Evolutionary conservation across 2,797 vertebrate species (phyloP).

Genomic region (Labeo calbasu): DNA sequence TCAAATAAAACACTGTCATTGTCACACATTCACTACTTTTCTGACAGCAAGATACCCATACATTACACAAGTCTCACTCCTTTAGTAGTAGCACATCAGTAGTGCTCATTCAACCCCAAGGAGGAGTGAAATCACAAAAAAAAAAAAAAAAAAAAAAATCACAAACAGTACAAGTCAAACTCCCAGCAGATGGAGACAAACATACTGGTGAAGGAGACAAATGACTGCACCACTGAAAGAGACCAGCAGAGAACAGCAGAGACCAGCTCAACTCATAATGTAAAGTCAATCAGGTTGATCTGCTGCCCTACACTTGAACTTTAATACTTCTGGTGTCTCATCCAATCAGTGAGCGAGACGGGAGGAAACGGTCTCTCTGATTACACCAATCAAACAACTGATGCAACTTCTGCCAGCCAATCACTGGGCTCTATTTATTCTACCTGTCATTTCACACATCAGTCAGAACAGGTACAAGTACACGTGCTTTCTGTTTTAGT

Average conservation of each 20-base stretch:
- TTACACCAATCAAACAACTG: not conserved
- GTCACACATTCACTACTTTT: not conserved
- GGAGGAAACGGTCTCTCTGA: not conserved
- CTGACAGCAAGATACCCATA: not conserved
- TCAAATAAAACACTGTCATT: not conserved
- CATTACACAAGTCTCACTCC: not conserved
- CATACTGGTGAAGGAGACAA: not conserved
- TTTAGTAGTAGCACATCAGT: not conserved
- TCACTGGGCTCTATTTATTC: not conserved
- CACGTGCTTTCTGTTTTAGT: not conserved
- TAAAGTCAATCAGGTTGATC: not conserved
- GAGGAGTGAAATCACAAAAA: not conserved
- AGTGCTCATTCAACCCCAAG: not conserved
- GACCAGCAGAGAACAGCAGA: conserved; percentile 9
- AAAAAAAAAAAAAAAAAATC: no score
- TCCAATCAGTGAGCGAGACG: not conserved
- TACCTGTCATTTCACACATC: not conserved
- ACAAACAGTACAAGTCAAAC: no score
- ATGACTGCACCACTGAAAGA: not conserved
- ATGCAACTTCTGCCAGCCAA: not conserved
- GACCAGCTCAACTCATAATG: not conserved
- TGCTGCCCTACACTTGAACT: conserved; percentile 20
- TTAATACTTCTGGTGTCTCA: not conserved
- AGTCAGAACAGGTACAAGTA: not conserved
- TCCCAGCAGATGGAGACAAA: conserved; percentile 25